Evolutionary conservation across 2,113 vertebrate species (phyloP), one percentile per base, ranked within the genome.

Genomic region (Dicerorhinus sumatrensis): DNA sequence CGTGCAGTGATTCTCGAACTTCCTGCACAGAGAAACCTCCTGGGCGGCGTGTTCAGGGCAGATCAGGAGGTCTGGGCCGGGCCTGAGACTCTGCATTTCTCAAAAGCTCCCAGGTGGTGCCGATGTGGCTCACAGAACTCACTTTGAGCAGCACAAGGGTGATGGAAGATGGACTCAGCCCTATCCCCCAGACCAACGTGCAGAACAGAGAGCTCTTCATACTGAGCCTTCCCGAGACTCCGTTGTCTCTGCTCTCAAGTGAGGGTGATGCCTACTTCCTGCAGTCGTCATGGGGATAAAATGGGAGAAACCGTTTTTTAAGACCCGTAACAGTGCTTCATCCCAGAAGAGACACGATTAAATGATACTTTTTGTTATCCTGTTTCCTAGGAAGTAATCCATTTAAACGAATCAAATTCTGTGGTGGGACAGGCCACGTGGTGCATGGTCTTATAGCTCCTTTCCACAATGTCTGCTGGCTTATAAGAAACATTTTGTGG

Each of bases 41-140:
- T 29, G 1, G 29, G n/a, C 48, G 29, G 1, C 36, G 1, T 0
- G 31, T 10, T 36, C 48, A 17, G 23, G 5, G 13, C 6, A 11
- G 25, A 8, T 11, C 8, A 0, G 54, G 16, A 16, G 18, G 56
- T 48, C 67, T 3, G 20, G 54, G 56, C 13, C 1, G 0, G 8
- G 25, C 65, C 42, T 58, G 14, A 51, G 65, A 25, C 23, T 27
- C 39, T 42, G 36, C 4, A 16, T 63, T 72, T 54, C 77, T 48
- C 4, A 0, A 2, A 0, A 8, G 65, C 18, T 31, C 42, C n/a
- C 29, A 0, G 46, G 29, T 23, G 21, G 8, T 6, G 27, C 42
- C 25, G 36, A 1, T 1, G 3, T 33, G 13, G 10, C 58, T 39
- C 5, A 2, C 0, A 0, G 8, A 48, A 42, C 60, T 86, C 65